Evolutionary conservation across 2,113 vertebrate species (phyloP), one percentile per base, ranked within the genome.

Genomic region (Seriola dumerili): DNA sequence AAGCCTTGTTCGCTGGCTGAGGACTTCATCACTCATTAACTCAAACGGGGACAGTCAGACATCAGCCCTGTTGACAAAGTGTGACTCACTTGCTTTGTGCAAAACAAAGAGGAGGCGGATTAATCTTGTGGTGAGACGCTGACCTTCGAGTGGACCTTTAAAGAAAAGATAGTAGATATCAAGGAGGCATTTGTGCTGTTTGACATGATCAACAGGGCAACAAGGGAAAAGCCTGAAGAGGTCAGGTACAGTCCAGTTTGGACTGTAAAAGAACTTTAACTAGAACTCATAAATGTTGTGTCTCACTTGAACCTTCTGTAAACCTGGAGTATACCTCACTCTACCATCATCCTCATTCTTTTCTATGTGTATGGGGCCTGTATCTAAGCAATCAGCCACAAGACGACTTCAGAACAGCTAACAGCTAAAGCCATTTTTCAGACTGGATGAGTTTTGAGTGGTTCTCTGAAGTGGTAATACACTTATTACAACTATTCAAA

Each of bases 21-120:
- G 78, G 85, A 71, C 72, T 90, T 84, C 71, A 74, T 93, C 92
- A 94, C 75, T 94, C 89, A 95, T 95, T 95, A 95, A 95, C 94
- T 86, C 87, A 74, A 44, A 38, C 38, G 11, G 84, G 87, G 90
- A 85, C 88, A 87, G 88, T 91, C 84, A 80, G 75, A 91, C 70
- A 63, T 89, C 75, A 64, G 80, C 80, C 42, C 75, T 92, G 93
- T 93, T 92, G 89, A 92, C 92, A 85, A 90, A 84, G 93, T 83
- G 85, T 93, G 92, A 93, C 83, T 93, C 90, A 91, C 83, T 73
- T 8, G 83, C 85, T 92, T 87, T 88, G 89, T 85, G 90, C 36
- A 87, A 91, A 79, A 76, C 88, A 78, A 67, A 83, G 85, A 38
- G 82, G 61, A 81, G 81, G 81, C 64, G 29, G 61, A 71, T 89